Percentiles rank a stretch among this genome's conserved stretches.
Evolutionary conservation across 2,113 vertebrate species (phyloP).

Genomic region (Oriolus oriolus): DNA sequence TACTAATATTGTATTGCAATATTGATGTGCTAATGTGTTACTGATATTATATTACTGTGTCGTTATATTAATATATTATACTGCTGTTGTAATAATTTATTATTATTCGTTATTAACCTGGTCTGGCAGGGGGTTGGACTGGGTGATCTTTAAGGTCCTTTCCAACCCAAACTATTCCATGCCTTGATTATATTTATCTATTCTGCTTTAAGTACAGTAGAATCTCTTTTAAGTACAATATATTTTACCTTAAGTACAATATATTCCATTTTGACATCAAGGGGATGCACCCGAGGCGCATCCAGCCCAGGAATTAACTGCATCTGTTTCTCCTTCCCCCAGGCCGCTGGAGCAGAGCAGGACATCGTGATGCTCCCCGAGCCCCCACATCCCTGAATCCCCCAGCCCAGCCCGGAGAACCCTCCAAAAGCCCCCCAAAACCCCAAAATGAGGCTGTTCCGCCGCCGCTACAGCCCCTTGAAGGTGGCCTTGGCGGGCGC

Average conservation of each 20-base stretch:
- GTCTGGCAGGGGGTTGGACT: neutral
- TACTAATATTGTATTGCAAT: too few relatives aligned
- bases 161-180: neutral
- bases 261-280: neutral
- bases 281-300: rapidly evolving
- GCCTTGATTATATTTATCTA: rapidly evolving
- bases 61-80: too few relatives aligned
- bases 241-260: rapidly evolving
- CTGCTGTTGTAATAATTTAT: neutral
- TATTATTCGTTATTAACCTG: neutral
- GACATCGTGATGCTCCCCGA: neutral
- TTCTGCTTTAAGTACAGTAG: neutral
- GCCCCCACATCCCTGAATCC: neutral
- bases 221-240: too few relatives aligned
- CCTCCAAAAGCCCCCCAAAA: rapidly evolving
- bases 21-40: rapidly evolving
- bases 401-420: rapidly evolving
- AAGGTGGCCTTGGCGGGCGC: conserved; percentile 82
- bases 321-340: neutral
- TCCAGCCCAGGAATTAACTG: neutral
- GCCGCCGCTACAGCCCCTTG: conserved; percentile 81
- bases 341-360: neutral
- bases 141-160: neutral
- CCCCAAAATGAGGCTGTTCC: conserved; percentile 76
- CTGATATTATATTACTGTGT: rapidly evolving